Conservation (phyloP, 92 coral and sea anemone genomes). For the Heteractis magnifica region DNA sequence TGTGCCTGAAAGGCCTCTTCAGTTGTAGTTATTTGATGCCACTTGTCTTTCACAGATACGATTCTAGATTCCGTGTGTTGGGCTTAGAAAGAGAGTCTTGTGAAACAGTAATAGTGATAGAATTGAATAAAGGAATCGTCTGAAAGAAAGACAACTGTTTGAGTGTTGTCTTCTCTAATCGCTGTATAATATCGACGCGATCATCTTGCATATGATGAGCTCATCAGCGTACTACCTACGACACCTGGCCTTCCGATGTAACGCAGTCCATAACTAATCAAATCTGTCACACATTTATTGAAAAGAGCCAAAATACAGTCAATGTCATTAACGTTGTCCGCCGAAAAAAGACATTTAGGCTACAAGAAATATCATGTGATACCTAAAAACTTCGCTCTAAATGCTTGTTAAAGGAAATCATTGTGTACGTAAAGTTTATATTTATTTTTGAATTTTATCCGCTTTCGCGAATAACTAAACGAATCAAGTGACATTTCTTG, state of each 20-base stretch:
- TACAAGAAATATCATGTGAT: no score
- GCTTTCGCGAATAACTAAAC: no score
- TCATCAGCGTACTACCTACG: constrained; percentile 30
- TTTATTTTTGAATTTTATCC: no score
- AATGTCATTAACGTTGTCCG: no score
- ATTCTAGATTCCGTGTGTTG: constrained; percentile 1
- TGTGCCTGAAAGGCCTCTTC: not conserved
- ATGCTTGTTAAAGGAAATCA: no score
- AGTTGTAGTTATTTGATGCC: constrained; percentile 9
- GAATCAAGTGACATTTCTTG: no score
- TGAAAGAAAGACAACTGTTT: constrained; percentile 32
- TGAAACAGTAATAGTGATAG: constrained; percentile 3
- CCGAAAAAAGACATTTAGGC: no score
- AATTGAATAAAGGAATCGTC: constrained; percentile 10
- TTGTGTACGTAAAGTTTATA: no score
- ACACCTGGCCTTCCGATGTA: constrained; percentile 36
- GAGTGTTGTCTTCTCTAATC: constrained; percentile 12
- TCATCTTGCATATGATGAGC: constrained; percentile 48
- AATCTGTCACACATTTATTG: constrained; percentile 8
- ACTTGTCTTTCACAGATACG: constrained; percentile 9
- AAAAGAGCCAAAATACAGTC: no score
- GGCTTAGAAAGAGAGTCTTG: not conserved
- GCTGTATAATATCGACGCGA: constrained; percentile 43
- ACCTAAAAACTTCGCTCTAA: no score
- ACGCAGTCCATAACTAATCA: constrained; percentile 2